phyloP scores from a whole-genome alignment of 2,113 vertebrate species.

The Hystrix brachyura region DNA sequence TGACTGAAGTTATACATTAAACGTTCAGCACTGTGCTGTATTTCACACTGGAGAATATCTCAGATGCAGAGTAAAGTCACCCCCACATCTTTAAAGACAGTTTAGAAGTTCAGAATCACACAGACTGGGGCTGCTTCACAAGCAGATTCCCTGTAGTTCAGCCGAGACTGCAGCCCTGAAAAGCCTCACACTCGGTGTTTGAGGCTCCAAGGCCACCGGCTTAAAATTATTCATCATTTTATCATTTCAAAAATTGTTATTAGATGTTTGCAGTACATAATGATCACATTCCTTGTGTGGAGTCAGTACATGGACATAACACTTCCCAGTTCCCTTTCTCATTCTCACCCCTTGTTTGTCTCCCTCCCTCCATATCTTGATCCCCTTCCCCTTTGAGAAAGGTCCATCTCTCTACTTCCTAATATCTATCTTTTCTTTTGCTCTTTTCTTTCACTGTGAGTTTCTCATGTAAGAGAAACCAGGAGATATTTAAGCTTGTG shows the following conservation, averaged over 20 bases:
- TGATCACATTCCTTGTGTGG: no score
- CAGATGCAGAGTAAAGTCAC: neutral
- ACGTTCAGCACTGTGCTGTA: neutral
- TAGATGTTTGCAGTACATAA: no score
- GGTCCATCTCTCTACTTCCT: no score
- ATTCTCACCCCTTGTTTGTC: no score
- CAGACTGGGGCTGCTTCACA: neutral
- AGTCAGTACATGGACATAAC: no score
- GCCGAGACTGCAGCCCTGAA: neutral
- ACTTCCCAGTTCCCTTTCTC: no score
- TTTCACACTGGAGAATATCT: slow-evolving; percentile 17
- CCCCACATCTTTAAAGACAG: neutral
- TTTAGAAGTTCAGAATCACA: neutral
- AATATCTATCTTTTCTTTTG: no score
- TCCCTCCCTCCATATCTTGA: no score
- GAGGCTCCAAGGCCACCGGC: neutral
- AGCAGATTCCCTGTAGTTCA: neutral
- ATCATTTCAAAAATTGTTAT: no score
- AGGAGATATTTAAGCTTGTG: neutral
- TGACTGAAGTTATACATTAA: neutral
- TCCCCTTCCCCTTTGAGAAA: no score
- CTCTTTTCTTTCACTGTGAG: no score
- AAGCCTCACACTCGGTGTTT: neutral
- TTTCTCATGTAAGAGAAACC: no score
- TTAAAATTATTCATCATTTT: neutral